Percentiles rank a stretch among this genome's conserved stretches.
phyloP scores from a whole-genome alignment of 1,140 invertebrate species.

The Bursaphelenchus mucronatus region DNA sequence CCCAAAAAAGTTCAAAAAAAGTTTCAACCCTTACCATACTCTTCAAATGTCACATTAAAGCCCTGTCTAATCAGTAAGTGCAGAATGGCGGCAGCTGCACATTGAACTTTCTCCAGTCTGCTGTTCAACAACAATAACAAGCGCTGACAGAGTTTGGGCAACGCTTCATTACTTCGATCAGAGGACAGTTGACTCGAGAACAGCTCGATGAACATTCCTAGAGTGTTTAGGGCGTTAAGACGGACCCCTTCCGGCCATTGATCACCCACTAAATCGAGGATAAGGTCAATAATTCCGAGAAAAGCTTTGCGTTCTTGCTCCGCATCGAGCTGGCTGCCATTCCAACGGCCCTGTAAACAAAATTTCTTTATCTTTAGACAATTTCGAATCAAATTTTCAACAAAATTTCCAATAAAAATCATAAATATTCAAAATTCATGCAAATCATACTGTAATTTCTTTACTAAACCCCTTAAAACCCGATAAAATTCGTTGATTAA shows the following conservation, averaged over 20 bases:
- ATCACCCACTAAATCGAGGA: constrained; percentile 78
- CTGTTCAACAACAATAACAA: constrained; percentile 39
- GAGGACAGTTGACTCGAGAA: constrained; percentile 48
- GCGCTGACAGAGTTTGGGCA: constrained; percentile 6
- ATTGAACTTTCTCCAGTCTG: constrained; percentile 48
- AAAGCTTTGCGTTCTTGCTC: constrained; percentile 74
- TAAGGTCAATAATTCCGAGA: constrained; percentile 75
- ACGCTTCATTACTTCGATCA: constrained; percentile 11
- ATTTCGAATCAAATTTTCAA: constrained; percentile 4
- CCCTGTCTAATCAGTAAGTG: constrained; percentile 53
- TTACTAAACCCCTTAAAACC: too few species aligned
- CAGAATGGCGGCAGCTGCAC: constrained; percentile 51
- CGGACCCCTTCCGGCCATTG: constrained; percentile 83
- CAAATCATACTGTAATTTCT: too few species aligned
- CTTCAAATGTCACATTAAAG: constrained; percentile 40
- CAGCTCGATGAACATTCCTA: constrained; percentile 84
- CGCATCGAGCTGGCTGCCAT: constrained; percentile 64
- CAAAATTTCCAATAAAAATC: constrained; percentile 25
- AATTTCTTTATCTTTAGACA: too few species aligned
- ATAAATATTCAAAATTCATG: neutral
- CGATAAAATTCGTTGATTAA: too few species aligned
- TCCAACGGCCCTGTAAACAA: constrained; percentile 21
- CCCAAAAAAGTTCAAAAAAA: too few species aligned
- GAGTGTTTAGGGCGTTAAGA: constrained; percentile 81
- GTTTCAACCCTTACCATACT: constrained; percentile 15